Conservation (phyloP, 2,797 vertebrate genomes). For the Graptemys geographica region DNA sequence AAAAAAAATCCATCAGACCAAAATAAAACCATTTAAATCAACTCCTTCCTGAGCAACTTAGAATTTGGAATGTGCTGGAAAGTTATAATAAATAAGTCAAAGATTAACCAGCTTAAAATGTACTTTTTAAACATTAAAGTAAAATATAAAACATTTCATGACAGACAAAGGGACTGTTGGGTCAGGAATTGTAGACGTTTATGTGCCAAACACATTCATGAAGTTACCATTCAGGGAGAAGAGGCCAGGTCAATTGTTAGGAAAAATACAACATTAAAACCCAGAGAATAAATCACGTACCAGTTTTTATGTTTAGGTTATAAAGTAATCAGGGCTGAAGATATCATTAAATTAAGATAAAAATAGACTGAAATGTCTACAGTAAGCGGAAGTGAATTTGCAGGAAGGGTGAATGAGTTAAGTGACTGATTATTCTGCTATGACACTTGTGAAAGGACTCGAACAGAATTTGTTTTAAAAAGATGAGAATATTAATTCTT, state of each 20-base stretch:
- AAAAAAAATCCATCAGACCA: conserved; percentile 73
- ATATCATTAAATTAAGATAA: conserved; percentile 64
- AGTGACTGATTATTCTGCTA: conserved; percentile 57
- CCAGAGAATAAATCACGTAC: conserved; percentile 49
- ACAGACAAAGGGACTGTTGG: conserved; percentile 72
- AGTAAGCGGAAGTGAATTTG: conserved; percentile 50
- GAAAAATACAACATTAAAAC: conserved; percentile 63
- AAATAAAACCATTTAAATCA: conserved; percentile 83
- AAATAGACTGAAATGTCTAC: conserved; percentile 21
- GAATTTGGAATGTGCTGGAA: conserved; percentile 90
- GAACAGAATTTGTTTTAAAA: conserved; percentile 45
- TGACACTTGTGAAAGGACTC: conserved; percentile 36
- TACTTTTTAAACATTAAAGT: conserved; percentile 79
- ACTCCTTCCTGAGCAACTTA: conserved; percentile 94
- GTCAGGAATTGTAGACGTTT: conserved; percentile 70
- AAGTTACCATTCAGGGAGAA: conserved; percentile 72
- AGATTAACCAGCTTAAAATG: conserved; percentile 80
- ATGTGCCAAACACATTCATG: conserved; percentile 73
- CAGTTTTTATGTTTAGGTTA: conserved; percentile 54
- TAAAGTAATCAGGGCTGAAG: conserved; percentile 58
- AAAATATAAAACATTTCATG: conserved; percentile 81
- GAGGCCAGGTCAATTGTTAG: conserved; percentile 65
- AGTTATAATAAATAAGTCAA: conserved; percentile 89
- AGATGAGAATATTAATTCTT: conserved; percentile 55
- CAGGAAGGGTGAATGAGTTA: conserved; percentile 36